phyloP scores from a whole-genome alignment of 2,888 invertebrate genomes.

The Drosophila anomalata region DNA sequence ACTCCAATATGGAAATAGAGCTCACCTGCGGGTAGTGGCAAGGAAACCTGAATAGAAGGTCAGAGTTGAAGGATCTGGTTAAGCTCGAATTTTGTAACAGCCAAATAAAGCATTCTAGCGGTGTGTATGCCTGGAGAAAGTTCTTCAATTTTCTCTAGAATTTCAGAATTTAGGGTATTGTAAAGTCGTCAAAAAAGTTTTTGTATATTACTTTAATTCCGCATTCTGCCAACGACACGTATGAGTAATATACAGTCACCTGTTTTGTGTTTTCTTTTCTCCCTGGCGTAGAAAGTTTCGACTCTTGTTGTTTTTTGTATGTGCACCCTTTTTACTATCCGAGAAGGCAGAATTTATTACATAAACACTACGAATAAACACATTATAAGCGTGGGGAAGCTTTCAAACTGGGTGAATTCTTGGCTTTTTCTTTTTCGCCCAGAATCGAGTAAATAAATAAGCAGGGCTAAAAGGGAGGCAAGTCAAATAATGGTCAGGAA shows the following conservation, averaged over 20 bases:
- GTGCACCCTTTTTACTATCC: slow-evolving; percentile 12
- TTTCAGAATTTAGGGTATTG: slow-evolving; percentile 8
- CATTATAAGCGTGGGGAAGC: slow-evolving; percentile 54
- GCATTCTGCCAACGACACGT: slow-evolving; percentile 9
- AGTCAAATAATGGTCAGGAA: slow-evolving; percentile 59
- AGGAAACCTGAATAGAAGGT: slow-evolving; percentile 9
- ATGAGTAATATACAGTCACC: slow-evolving; percentile 10
- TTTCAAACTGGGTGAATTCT: slow-evolving; percentile 17
- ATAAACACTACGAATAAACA: slow-evolving; percentile 69
- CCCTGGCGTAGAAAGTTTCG: slow-evolving; percentile 6
- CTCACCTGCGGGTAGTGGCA: not conserved
- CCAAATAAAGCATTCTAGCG: not conserved
- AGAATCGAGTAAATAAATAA: slow-evolving; percentile 69
- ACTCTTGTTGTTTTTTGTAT: slow-evolving; percentile 11
- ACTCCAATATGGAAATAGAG: slow-evolving; percentile 24
- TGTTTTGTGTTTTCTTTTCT: slow-evolving; percentile 7
- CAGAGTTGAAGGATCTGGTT: slow-evolving; percentile 22
- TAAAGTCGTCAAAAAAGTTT: not conserved
- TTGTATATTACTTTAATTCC: not conserved
- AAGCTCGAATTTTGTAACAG: not conserved
- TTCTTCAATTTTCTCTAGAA: not conserved
- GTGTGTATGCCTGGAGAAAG: not conserved
- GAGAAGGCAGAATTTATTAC: slow-evolving; percentile 50
- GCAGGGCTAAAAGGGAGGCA: slow-evolving; percentile 53
- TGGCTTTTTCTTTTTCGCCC: not conserved